Base-by-base conservation (phyloP, 2,888 invertebrate genomes). In the Drosophila koepferae region DNA sequence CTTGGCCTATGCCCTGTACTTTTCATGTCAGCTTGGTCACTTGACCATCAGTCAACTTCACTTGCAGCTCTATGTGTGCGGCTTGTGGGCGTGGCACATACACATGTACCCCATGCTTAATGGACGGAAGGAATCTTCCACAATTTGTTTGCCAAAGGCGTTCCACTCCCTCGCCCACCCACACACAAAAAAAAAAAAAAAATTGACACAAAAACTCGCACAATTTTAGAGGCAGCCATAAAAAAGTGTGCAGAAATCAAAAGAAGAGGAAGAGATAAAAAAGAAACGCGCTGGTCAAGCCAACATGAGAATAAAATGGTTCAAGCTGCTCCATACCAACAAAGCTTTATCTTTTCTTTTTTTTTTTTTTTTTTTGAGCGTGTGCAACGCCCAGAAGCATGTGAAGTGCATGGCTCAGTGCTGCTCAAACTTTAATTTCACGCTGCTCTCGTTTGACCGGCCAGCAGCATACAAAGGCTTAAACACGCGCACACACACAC, bases 11-110 rank as follows among this genome's bases (percentile, higher is more conserved):
- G 40, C 18, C 55, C 55, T 55, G 34, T 38, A 20, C 20, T 38
- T 54, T 18, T 28, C 49, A 63, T 58, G 53, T 63, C 65, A 60
- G 49, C 49, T 31, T 23, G 49, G 64, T 20, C 43, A 66, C 63
- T 58, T 66, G 73, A 36, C 65, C 80, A 63, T 75, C 67, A 63
- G 66, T 73, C 77, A 73, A 68, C 73, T 65, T 77, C 79, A 73
- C 70, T 62, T 46, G 75, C 74, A 72, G 65, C 60, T 28, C 55
- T 41, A 28, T 49, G 36, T 23, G 51, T 18, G 54, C 12, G 20
- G 9, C 53, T 16, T 2, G 23, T 53, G 54, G 69, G 63, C 40
- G 63, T 54, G 69, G 58, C 34, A 49, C 3, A 56, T 43, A n/a
- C 31, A 48, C 41, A 38, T 63, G 44, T 31, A 44, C 10, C 38